phyloP scores from a whole-genome alignment of 2,113 vertebrate species.

The Anser brachyrhynchus region DNA sequence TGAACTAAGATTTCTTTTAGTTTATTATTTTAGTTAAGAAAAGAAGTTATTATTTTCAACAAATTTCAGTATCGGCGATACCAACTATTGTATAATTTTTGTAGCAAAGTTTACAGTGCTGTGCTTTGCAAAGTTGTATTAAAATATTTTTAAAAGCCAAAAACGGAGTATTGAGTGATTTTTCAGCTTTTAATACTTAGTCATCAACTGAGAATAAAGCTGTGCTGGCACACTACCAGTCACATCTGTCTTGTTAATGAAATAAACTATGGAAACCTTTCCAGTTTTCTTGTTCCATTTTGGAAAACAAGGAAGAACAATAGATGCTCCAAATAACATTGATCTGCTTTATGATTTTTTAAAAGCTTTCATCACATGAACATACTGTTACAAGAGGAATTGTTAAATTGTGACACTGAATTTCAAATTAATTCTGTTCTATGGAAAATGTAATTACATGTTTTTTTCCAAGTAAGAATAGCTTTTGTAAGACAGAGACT shows the following conservation, averaged over 20 bases:
- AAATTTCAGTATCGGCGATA: neutral
- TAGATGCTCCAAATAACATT: neutral
- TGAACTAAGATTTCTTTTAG: neutral
- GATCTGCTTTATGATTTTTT: neutral
- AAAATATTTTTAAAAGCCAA: neutral
- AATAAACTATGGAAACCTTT: slow-evolving; percentile 16
- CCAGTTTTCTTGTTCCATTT: neutral
- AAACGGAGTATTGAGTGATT: neutral
- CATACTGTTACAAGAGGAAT: neutral
- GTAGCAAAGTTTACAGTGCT: neutral
- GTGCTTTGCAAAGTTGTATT: neutral
- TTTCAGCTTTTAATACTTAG: neutral
- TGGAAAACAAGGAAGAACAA: slow-evolving; percentile 20
- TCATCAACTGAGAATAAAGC: neutral
- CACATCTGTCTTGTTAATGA: slow-evolving; percentile 28
- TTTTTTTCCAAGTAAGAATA: neutral
- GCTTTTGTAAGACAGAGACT: neutral
- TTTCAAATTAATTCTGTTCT: neutral
- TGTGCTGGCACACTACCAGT: neutral
- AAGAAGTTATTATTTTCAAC: neutral
- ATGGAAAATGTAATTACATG: neutral
- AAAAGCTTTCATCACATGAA: neutral
- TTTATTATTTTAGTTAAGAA: neutral
- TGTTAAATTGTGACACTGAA: neutral
- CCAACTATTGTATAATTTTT: neutral